Evolutionary conservation across 2,797 vertebrate genomes (phyloP).

Genomic region (Danio jaintianensis): DNA sequence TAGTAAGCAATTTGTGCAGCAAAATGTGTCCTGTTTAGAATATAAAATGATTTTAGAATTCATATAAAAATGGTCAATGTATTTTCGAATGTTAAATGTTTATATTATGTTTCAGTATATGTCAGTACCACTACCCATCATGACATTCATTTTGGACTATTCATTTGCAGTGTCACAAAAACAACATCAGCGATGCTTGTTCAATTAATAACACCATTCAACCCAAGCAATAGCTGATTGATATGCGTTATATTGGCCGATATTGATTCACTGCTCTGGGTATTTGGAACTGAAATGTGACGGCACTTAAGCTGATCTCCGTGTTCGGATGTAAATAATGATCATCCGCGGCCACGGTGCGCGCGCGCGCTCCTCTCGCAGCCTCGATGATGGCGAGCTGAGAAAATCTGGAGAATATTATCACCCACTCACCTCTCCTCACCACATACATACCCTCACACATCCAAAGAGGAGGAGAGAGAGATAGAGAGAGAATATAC

Average conservation of each 20-base stretch:
- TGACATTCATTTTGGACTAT: no score
- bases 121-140: no score
- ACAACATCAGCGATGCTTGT: background rate
- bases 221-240: background rate
- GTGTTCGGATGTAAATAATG: conserved; percentile 11
- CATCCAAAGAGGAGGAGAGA: conserved; percentile 39
- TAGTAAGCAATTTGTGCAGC: no score
- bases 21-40: no score
- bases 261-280: conserved; percentile 25
- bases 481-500: conserved; percentile 2
- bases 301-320: conserved; percentile 21
- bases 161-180: background rate
- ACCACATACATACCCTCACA: conserved; percentile 53
- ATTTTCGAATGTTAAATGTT: no score
- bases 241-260: background rate
- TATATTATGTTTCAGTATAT: no score
- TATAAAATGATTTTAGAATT: no score
- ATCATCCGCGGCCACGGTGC: background rate
- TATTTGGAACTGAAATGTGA: background rate
- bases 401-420: conserved; percentile 48
- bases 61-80: no score
- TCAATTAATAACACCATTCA: conserved; percentile 31
- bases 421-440: conserved; percentile 43
- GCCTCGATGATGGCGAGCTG: conserved; percentile 20
- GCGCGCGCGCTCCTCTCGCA: background rate